Percentiles rank a stretch among this genome's conserved stretches.
Conservation (phyloP, 1,140 invertebrate genomes). For the Drosophila setifemur region DNA sequence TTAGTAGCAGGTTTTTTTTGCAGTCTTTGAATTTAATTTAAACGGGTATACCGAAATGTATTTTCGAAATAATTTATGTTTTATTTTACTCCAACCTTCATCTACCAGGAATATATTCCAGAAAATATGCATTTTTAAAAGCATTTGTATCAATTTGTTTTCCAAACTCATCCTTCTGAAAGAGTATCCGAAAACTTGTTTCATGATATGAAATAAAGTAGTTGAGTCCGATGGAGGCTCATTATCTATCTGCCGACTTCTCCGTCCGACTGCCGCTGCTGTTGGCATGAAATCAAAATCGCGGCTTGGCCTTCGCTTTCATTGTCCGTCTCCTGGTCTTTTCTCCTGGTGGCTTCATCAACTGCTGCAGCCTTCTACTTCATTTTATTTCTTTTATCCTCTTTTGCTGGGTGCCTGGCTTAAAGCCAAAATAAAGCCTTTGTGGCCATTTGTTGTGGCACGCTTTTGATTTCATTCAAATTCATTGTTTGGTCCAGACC, state of each 20-base stretch:
- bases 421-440: not conserved
- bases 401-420: not conserved
- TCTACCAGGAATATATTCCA: no score
- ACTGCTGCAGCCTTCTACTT: no score
- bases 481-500: slow-evolving; percentile 13
- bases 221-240: not conserved
- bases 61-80: no score
- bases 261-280: not conserved
- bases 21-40: no score
- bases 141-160: no score
- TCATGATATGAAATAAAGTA: no score
- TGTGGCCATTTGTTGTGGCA: slow-evolving; percentile 27
- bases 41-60: no score
- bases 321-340: slow-evolving; percentile 4
- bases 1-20: no score
- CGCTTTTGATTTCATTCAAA: slow-evolving; percentile 63
- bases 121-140: no score
- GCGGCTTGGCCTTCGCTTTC: slow-evolving; percentile 33
- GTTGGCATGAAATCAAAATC: slow-evolving; percentile 38
- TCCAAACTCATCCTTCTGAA: not conserved
- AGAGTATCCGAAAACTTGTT: no score
- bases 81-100: no score
- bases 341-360: not conserved
- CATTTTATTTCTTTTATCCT: no score
- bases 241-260: slow-evolving; percentile 5